These are phyloP conservation scores for Hestina assimilis DNA, from an alignment of 1,140 invertebrate species.

Conservation along the genomic window DNA sequence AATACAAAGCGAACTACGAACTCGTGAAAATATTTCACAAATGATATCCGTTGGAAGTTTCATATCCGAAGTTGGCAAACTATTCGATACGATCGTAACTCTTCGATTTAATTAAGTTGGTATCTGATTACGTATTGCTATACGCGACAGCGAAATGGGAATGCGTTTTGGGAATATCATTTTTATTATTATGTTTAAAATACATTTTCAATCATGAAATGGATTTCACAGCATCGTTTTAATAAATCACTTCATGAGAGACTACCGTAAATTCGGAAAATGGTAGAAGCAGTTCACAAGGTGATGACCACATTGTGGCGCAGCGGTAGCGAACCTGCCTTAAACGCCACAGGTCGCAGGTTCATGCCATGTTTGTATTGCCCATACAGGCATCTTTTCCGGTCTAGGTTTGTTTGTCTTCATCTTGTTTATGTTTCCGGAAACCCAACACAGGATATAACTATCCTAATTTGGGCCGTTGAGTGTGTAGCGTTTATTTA, in stretches of 20 bases:
- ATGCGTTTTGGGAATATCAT: conserved; percentile 21
- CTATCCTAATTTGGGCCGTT: no score
- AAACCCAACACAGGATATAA: no score
- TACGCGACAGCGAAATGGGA: conserved; percentile 16
- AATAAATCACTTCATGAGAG: neutral
- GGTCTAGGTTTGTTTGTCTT: no score
- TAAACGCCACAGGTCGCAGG: no score
- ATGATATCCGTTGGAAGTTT: conserved; percentile 28
- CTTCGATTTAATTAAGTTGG: conserved; percentile 45
- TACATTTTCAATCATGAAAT: neutral
- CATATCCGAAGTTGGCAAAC: conserved; percentile 36
- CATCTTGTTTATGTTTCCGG: no score
- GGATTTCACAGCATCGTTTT: neutral
- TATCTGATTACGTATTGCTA: conserved; percentile 35
- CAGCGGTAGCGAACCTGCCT: no score
- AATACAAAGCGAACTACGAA: neutral
- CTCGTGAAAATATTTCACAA: conserved; percentile 18
- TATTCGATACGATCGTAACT: conserved; percentile 33
- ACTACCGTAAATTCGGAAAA: no score
- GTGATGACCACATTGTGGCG: no score
- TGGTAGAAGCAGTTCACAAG: no score
- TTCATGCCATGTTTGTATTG: no score
- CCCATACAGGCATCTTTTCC: no score
- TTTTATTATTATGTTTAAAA: conserved; percentile 17
- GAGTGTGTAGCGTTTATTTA: no score